Percentiles rank a stretch among this genome's conserved stretches.
Conservation (phyloP, 2,888 invertebrate genomes). For the Apeira syringaria region DNA sequence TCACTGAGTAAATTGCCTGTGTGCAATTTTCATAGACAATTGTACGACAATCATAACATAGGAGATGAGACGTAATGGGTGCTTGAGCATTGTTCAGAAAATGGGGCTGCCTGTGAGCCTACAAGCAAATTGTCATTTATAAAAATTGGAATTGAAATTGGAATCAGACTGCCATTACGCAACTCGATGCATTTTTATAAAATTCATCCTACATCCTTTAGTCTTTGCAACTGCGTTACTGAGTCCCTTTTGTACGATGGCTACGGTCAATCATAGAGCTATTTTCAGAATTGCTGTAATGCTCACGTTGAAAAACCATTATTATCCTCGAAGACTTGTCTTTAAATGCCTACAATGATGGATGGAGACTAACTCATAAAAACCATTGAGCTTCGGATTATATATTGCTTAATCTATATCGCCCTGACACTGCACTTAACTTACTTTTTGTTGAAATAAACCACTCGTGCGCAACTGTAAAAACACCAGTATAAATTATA, state of each 20-base stretch:
- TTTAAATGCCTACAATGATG: conserved; percentile 41
- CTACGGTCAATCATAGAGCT: conserved; percentile 5
- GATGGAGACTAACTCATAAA: conserved; percentile 40
- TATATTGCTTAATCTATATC: conserved; percentile 41
- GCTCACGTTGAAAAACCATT: conserved; percentile 13
- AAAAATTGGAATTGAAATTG: conserved; percentile 13
- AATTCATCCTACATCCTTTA: conserved; percentile 3
- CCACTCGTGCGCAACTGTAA: conserved; percentile 42
- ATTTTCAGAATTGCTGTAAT: conserved; percentile 10
- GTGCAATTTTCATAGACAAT: conserved; percentile 52
- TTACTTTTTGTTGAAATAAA: conserved; percentile 51
- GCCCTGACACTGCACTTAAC: conserved; percentile 37
- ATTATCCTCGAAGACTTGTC: conserved; percentile 30
- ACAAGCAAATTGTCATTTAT: conserved; percentile 14
- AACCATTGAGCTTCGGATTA: conserved; percentile 33
- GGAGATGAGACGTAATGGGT: conserved; percentile 26
- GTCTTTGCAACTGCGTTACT: conserved; percentile 3
- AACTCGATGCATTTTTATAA: conserved; percentile 3
- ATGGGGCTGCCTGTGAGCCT: conserved; percentile 12
- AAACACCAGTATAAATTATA: conserved; percentile 43
- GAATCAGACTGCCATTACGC: conserved; percentile 10
- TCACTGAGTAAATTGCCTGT: conserved; percentile 52
- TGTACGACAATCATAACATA: conserved; percentile 32
- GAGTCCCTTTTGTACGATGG: conserved; percentile 1
- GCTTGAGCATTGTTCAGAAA: conserved; percentile 27